Evolutionary conservation across 2,888 invertebrate genomes (phyloP).

Genomic region (Venusia cambrica): DNA sequence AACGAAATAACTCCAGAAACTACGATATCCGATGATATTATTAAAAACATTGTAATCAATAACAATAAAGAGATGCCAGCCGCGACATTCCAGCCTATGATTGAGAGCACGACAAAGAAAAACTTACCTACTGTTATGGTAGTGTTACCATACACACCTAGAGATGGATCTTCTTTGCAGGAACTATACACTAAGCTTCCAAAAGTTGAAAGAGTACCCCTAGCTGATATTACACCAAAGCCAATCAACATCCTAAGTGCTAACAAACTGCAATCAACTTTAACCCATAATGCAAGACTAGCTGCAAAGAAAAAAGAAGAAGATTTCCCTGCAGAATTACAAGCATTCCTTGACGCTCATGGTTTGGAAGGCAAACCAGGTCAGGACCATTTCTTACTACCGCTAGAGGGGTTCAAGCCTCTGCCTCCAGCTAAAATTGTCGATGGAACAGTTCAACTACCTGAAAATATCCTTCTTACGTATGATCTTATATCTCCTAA

Average conservation of each 20-base stretch:
- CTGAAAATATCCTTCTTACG: constrained; percentile 66
- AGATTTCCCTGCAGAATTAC: constrained; percentile 59
- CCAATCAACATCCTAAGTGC: constrained; percentile 38
- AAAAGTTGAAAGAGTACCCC: constrained; percentile 78
- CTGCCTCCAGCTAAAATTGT: constrained; percentile 61
- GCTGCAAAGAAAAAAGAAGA: constrained; percentile 43
- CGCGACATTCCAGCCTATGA: constrained; percentile 31
- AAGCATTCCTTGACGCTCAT: constrained; percentile 65
- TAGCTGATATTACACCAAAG: constrained; percentile 50
- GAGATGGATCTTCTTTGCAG: constrained; percentile 79
- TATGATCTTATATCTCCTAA: constrained; percentile 63
- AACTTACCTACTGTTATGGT: constrained; percentile 79
- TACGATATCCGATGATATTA: constrained; percentile 29
- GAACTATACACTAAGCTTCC: constrained; percentile 85
- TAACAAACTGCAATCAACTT: constrained; percentile 41
- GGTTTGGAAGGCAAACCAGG: constrained; percentile 61
- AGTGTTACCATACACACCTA: constrained; percentile 83
- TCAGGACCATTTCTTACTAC: constrained; percentile 63
- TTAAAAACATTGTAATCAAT: constrained; percentile 33
- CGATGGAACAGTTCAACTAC: constrained; percentile 64
- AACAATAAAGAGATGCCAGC: constrained; percentile 32
- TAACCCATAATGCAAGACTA: constrained; percentile 42
- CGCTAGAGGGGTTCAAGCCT: constrained; percentile 71
- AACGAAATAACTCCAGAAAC: constrained; percentile 47
- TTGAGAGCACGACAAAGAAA: constrained; percentile 54